Evolutionary conservation across 2,888 invertebrate species (phyloP), one percentile per base, ranked within the genome.

Genomic region (Drosophila antonietae): DNA sequence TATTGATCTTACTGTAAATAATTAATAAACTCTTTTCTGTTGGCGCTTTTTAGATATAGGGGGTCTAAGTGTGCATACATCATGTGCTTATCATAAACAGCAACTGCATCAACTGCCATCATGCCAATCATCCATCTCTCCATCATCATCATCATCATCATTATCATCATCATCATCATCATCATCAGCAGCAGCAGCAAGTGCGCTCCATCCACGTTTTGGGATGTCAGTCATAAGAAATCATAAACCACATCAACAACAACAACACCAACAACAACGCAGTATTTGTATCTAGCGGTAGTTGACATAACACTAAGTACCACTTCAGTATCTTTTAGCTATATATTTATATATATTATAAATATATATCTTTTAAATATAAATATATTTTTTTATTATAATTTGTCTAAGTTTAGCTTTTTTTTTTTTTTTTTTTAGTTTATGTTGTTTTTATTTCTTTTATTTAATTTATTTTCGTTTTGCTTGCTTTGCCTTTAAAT

Each of bases 271-370:
- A 62, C 44, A 62, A 44, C 37, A 70, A 61, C 31, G 37, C 73
- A 58, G 67, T 55, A 73, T 41, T 63, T 68, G 43, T 56, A 39
- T 51, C 55, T 68, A 73, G 57, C 43, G 70, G 65, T 75, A 75
- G 71, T 74, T 57, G 56, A 67, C 43, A 71, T 63, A 72, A 68
- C 68, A 75, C 64, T 62, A 75, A 67, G 75, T 75, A 75, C 59
- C n/a, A 37, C 23, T 37, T 35, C 41, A 23, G 56, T 31, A n/a
- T 49, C 23, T 43, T 61, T 31, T 52, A 43, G 56, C n/a, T 53
- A 10, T 63, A n/a, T 46, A 28, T 52, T 28, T n/a, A 55, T 28
- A n/a, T 28, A 47, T 59, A 18, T 23, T 31, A 15, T 39, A 41
- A 39, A 39, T 12, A 15, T 37, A 39, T 44, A 31, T 37, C 8